A percentile compares a stretch with the other conserved stretches of the same genome.
Evolutionary conservation across 2,888 invertebrate species (phyloP).

Genomic region (Zygogramma bicolorata): DNA sequence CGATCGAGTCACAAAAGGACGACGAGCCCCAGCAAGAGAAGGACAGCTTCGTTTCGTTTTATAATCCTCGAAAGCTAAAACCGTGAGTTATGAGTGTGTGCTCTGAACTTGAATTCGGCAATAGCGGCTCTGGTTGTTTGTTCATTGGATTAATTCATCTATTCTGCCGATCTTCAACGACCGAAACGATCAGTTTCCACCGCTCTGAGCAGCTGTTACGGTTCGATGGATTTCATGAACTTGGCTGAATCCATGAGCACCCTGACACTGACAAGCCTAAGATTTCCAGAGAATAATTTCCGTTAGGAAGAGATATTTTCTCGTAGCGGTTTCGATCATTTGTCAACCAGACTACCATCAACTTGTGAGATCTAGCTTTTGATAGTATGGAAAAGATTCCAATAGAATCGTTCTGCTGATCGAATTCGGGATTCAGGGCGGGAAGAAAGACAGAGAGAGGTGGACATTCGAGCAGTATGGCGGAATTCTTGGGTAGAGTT

Average conservation of each 20-base stretch:
- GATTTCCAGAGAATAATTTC: neutral
- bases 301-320: neutral
- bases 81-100: slow-evolving; percentile 54
- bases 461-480: too few species aligned
- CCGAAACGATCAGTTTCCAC: slow-evolving; percentile 38
- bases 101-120: slow-evolving; percentile 51
- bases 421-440: too few species aligned
- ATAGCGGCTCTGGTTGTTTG: slow-evolving; percentile 47
- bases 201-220: slow-evolving; percentile 19
- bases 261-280: neutral
- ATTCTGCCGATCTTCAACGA: slow-evolving; percentile 48
- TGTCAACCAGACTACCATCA: neutral
- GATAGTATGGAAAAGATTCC: too few species aligned
- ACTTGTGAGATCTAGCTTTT: neutral
- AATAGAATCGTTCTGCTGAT: too few species aligned
- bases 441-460: too few species aligned
- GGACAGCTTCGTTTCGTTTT: slow-evolving; percentile 32
- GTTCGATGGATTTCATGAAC: slow-evolving; percentile 23
- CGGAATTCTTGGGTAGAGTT: too few species aligned
- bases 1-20: slow-evolving; percentile 6
- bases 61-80: slow-evolving; percentile 43
- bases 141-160: slow-evolving; percentile 53
- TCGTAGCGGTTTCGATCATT: neutral
- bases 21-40: neutral
- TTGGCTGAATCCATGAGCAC: neutral